A percentile compares a stretch with the other conserved stretches of the same genome.
phyloP scores from a whole-genome alignment of 2,113 vertebrate species.

The Heptranchias perlo region DNA sequence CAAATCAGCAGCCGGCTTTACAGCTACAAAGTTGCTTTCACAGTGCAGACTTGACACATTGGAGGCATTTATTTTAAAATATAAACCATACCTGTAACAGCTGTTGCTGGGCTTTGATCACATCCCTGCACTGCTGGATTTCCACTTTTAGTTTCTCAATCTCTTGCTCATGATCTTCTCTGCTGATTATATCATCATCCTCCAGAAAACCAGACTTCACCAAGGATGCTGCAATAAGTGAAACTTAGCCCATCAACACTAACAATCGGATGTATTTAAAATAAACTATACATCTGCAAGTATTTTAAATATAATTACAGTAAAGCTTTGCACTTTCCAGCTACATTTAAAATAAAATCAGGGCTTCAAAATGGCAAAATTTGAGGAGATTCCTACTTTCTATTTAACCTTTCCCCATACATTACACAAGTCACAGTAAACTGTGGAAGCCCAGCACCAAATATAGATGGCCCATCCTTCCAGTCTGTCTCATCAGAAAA shows the following conservation, averaged over 20 bases:
- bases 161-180: conserved; percentile 78
- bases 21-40: not conserved
- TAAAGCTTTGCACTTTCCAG: not conserved
- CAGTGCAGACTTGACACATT: not conserved
- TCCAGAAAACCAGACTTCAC: conserved; percentile 60
- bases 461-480: too few relatives aligned
- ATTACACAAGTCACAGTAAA: not conserved
- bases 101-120: conserved; percentile 88
- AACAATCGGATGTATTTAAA: not conserved
- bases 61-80: not conserved
- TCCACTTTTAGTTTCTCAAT: conserved; percentile 77
- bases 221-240: conserved; percentile 63
- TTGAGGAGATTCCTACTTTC: not conserved
- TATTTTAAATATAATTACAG: not conserved
- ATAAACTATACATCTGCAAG: not conserved
- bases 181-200: conserved; percentile 70
- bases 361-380: not conserved
- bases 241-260: not conserved
- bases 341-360: not conserved
- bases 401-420: not conserved
- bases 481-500: too few relatives aligned
- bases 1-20: not conserved
- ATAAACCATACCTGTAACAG: conserved; percentile 73
- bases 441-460: too few relatives aligned
- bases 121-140: conserved; percentile 90